phyloP scores from a whole-genome alignment of 2,113 vertebrate genomes.

The Dromas ardeola region DNA sequence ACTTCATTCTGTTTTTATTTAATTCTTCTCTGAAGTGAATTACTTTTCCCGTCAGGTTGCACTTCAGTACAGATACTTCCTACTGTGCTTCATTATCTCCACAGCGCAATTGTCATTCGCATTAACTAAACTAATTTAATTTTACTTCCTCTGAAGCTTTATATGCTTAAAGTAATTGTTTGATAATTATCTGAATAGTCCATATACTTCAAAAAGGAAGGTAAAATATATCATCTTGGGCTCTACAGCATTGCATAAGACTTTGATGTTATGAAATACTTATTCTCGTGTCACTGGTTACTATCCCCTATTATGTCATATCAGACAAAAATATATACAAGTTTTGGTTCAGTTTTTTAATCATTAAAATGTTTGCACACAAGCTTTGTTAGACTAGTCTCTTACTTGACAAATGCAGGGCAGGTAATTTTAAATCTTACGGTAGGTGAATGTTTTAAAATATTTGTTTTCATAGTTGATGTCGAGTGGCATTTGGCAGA shows the following conservation, averaged over 20 bases:
- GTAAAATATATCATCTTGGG: background rate
- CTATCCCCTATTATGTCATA: background rate
- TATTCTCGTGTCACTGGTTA: background rate
- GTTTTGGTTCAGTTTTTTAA: background rate
- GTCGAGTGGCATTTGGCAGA: conserved; percentile 94
- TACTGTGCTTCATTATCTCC: conserved; percentile 45
- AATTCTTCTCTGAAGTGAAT: background rate
- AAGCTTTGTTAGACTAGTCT: background rate
- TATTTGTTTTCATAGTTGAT: conserved; percentile 82
- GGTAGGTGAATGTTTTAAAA: background rate
- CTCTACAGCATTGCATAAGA: background rate
- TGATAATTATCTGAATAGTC: conserved; percentile 18
- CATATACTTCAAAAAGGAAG: background rate
- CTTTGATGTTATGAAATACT: background rate
- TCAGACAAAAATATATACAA: background rate
- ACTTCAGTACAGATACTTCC: conserved; percentile 25
- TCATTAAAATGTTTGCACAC: background rate
- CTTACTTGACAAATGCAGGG: background rate
- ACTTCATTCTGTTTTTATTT: conserved; percentile 15
- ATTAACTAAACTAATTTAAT: conserved; percentile 34
- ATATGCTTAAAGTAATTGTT: conserved; percentile 18
- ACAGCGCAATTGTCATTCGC: background rate
- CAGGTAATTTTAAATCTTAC: background rate
- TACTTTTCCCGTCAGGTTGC: background rate
- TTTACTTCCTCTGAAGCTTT: conserved; percentile 18